Conservation (phyloP, 2,113 vertebrate species). For the Takifugu bimaculatus region DNA sequence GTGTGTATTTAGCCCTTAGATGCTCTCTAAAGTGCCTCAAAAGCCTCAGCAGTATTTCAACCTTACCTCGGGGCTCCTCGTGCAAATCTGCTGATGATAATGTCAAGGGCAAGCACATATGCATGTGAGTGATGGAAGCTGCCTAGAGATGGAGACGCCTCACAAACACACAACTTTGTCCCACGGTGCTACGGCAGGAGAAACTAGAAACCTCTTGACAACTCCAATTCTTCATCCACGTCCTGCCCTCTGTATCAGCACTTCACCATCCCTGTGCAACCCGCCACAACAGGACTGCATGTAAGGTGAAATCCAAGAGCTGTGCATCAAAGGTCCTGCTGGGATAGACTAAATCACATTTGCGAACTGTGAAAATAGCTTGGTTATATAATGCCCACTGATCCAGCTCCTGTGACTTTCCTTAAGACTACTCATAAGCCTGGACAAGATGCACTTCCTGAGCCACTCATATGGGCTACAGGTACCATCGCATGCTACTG, state of each 20-base stretch:
- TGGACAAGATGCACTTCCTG: no score
- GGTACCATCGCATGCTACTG: no score
- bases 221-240: not conserved
- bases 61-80: conserved; percentile 63
- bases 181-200: conserved; percentile 33
- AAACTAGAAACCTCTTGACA: conserved; percentile 17
- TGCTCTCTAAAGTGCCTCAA: conserved; percentile 55
- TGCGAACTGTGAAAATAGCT: no score
- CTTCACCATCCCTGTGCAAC: not conserved
- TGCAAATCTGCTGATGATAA: conserved; percentile 72
- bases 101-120: conserved; percentile 74
- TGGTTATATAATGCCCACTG: no score
- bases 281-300: conserved; percentile 13
- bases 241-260: not conserved
- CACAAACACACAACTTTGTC: conserved; percentile 50
- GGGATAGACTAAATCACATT: no score
- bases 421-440: no score
- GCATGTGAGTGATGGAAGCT: conserved; percentile 60
- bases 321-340: not conserved
- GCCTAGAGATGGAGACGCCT: conserved; percentile 42
- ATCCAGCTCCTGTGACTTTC: no score
- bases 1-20: conserved; percentile 66
- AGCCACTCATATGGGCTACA: no score
- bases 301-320: conserved; percentile 12
- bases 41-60: conserved; percentile 74